Base-by-base conservation (phyloP, 2,113 vertebrate genomes). In the Nothocercus nigrocapillus region DNA sequence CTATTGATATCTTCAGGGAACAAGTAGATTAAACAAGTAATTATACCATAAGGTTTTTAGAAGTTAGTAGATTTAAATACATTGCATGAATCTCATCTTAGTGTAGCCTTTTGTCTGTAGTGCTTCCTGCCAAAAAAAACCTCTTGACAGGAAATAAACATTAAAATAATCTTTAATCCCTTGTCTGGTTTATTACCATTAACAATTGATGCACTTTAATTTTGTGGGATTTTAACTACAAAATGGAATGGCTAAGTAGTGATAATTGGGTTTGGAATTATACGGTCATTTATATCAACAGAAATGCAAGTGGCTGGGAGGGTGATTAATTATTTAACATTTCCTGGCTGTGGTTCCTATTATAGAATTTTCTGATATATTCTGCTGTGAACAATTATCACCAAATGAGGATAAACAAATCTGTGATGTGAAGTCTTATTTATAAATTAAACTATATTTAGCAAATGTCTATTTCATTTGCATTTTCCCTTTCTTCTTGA, bases 321-420 rank as follows among this genome's bases (percentile, higher is more conserved):
- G 94, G 97, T 96, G 97, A 98, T 98, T 98, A 98, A 99, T 98
- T 98, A 99, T 98, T 98, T 98, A 98, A 97, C 97, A 92, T 97
- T 98, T 98, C 97, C 98, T 98, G 98, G 97, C 97, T 98, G 96
- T 97, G 98, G 97, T 97, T 98, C 97, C 97, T 98, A 95, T 97
- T 98, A 98, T 97, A 98, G 98, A 98, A 98, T 98, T 98, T 98
- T 98, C 98, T 98, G 98, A 97, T 98, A 98, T 95, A 96, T 97
- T 98, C 97, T 98, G 95, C 98, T 98, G 97, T 97, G 98, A 98
- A 98, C 98, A 98, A 97, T 98, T 98, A 98, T 98, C 98, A 97
- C 97, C 96, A 96, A 98, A 97, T 95, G 91, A 97, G 96, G 96
- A 97, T 98, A 98, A 98, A 97, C 97, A 98, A 95, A 98, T 97